Evolutionary conservation across 2,888 invertebrate genomes (phyloP).

Genomic region (Pediacus dermestoides): DNA sequence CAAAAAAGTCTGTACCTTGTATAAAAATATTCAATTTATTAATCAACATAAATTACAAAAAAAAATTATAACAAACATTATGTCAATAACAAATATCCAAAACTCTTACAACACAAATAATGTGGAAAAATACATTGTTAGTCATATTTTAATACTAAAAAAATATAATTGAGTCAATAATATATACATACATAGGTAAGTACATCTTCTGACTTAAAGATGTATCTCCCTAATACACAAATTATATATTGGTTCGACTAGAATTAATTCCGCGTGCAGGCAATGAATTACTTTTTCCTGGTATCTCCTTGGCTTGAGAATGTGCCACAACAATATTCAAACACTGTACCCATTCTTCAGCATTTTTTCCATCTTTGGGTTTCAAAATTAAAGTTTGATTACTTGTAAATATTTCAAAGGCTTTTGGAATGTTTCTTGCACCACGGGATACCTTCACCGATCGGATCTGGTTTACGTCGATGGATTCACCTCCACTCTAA

Average conservation of each 20-base stretch:
- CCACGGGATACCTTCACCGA: conserved; percentile 92
- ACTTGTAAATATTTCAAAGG: conserved; percentile 94
- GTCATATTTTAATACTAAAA: too few species aligned
- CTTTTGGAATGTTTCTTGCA: conserved; percentile 89
- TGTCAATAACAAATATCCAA: too few species aligned
- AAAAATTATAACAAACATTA: too few species aligned
- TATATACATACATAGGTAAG: too few species aligned
- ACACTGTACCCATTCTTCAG: conserved; percentile 95
- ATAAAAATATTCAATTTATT: too few species aligned
- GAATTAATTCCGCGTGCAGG: conserved; percentile 49
- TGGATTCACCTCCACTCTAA: conserved; percentile 79
- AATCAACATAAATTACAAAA: too few species aligned
- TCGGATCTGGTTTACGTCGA: conserved; percentile 89
- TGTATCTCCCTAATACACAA: too few species aligned
- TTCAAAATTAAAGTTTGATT: conserved; percentile 90
- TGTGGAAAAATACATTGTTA: too few species aligned
- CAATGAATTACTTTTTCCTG: conserved; percentile 51
- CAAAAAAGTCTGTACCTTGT: too few species aligned
- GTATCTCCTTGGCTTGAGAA: conserved; percentile 63
- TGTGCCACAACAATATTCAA: conserved; percentile 90
- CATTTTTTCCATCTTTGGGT: conserved; percentile 91
- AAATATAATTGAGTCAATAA: too few species aligned
- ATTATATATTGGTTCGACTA: conserved; percentile 47
- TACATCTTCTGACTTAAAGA: too few species aligned
- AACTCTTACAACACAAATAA: too few species aligned